These are phyloP conservation scores for Mus caroli DNA, from an alignment of 2,797 vertebrate species.

Conservation along the genomic window DNA sequence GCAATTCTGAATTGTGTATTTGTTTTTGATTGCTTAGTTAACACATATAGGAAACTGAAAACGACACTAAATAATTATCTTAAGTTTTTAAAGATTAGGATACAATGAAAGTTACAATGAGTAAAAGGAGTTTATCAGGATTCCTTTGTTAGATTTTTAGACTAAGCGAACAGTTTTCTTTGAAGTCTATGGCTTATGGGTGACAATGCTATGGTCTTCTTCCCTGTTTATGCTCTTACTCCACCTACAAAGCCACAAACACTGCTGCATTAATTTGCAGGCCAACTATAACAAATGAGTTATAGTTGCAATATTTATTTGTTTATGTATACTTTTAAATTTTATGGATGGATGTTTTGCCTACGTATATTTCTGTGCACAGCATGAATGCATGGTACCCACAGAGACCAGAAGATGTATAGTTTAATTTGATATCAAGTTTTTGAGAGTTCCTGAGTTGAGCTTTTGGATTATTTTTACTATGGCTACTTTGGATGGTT, in stretches of 20 bases:
- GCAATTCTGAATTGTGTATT: neutral
- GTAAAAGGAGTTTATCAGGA: neutral
- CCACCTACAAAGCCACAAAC: neutral
- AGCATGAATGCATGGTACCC: neutral
- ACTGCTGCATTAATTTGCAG: neutral
- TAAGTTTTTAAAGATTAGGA: neutral
- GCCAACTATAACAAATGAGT: no score
- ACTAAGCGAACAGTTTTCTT: neutral
- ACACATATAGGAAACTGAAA: neutral
- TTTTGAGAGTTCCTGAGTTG: neutral
- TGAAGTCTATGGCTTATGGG: neutral
- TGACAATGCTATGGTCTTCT: neutral
- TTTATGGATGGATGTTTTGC: neutral
- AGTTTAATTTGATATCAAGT: neutral
- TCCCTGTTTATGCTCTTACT: neutral
- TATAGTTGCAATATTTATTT: neutral
- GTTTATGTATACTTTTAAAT: neutral
- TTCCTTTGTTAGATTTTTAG: neutral
- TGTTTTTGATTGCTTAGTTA: slow-evolving; percentile 3
- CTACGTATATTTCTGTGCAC: neutral
- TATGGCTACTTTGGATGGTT: neutral
- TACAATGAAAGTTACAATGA: neutral
- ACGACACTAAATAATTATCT: neutral
- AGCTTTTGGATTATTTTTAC: neutral
- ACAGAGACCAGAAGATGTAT: neutral